A percentile compares a stretch with the other conserved stretches of the same genome.
Evolutionary conservation across 2,888 invertebrate genomes (phyloP).

Genomic region (Epirrita christyi): DNA sequence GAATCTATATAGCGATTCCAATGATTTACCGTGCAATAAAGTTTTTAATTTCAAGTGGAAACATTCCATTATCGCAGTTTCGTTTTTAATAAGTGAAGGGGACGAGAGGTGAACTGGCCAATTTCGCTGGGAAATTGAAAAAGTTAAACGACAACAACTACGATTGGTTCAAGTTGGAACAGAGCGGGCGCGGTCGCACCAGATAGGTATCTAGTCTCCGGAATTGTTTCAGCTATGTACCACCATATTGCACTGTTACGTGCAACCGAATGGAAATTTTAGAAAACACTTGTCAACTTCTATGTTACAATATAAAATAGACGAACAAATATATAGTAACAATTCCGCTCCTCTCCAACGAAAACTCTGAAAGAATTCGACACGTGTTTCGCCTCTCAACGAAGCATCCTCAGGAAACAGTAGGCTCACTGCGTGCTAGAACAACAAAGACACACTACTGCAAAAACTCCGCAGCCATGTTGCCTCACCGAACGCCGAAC

Average conservation of each 20-base stretch:
- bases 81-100: slow-evolving; percentile 65
- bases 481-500: no score
- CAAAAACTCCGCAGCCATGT: no score
- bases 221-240: slow-evolving; percentile 24
- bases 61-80: slow-evolving; percentile 64
- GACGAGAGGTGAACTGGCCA: slow-evolving; percentile 54
- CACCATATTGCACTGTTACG: slow-evolving; percentile 19
- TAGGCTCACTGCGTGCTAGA: no score
- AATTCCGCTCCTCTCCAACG: no score
- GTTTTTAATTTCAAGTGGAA: slow-evolving; percentile 65
- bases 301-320: no score
- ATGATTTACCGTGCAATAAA: slow-evolving; percentile 66
- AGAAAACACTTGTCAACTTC: no score
- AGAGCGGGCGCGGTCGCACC: slow-evolving; percentile 28
- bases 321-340: no score
- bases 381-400: no score
- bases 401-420: no score
- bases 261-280: slow-evolving; percentile 14
- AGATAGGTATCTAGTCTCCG: slow-evolving; percentile 6
- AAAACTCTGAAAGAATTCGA: no score
- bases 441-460: no score
- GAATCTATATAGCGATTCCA: slow-evolving; percentile 46
- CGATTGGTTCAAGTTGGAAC: slow-evolving; percentile 50
- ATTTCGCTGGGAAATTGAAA: slow-evolving; percentile 67
- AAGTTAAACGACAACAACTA: slow-evolving; percentile 65